Conservation (phyloP, 2,797 vertebrate species). For the Sebastes paucispinis region DNA sequence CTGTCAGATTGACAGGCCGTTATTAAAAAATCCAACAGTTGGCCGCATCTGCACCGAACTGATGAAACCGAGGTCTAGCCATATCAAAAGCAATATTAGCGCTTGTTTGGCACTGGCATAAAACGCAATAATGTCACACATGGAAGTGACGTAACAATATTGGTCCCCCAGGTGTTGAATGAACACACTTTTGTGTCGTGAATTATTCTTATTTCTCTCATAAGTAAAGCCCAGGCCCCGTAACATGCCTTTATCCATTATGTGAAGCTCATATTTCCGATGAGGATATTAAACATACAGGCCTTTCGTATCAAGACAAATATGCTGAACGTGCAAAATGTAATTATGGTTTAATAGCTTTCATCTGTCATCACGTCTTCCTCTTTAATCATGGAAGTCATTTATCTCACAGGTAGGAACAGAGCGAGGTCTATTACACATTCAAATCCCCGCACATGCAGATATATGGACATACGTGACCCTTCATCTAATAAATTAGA, state of each 20-base stretch:
- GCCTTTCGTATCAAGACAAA: slow-evolving; percentile 66
- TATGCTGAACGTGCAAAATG: slow-evolving; percentile 72
- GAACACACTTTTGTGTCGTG: slow-evolving; percentile 67
- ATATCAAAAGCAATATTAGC: slow-evolving; percentile 82
- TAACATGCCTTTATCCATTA: slow-evolving; percentile 59
- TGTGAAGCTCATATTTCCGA: slow-evolving; percentile 57
- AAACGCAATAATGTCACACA: slow-evolving; percentile 79
- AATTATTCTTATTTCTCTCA: slow-evolving; percentile 69
- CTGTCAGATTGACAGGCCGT: slow-evolving; percentile 81
- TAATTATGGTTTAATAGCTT: slow-evolving; percentile 78
- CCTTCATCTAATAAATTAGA: slow-evolving; percentile 67
- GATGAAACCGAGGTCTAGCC: slow-evolving; percentile 75
- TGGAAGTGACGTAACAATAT: slow-evolving; percentile 73
- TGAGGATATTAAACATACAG: slow-evolving; percentile 74
- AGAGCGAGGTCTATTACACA: slow-evolving; percentile 60
- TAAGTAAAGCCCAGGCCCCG: slow-evolving; percentile 39
- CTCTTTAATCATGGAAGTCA: slow-evolving; percentile 72
- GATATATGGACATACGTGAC: slow-evolving; percentile 65
- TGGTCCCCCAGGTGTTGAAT: slow-evolving; percentile 69
- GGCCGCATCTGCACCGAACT: slow-evolving; percentile 81
- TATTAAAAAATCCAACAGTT: slow-evolving; percentile 83
- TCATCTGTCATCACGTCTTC: slow-evolving; percentile 76
- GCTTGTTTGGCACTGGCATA: slow-evolving; percentile 79
- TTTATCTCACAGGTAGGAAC: slow-evolving; percentile 69
- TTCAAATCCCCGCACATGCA: slow-evolving; percentile 58